Percentiles rank a stretch among this genome's conserved stretches.
Evolutionary conservation across 2,888 invertebrate species (phyloP).

Genomic region (Sminthurinus aureus): DNA sequence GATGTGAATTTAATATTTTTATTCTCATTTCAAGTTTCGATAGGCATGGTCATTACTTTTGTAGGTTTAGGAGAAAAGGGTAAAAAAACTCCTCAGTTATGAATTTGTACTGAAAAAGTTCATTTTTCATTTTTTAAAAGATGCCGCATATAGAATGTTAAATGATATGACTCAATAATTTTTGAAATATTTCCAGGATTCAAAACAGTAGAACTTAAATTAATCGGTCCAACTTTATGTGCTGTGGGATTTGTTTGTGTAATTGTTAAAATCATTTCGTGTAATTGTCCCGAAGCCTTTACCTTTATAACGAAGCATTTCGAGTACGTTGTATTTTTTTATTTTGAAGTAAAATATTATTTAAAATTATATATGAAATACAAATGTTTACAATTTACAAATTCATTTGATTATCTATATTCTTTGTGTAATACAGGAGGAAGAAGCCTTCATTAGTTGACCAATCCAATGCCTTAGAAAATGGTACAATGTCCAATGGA

Average conservation of each 20-base stretch:
- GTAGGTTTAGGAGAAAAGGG: constrained; percentile 60
- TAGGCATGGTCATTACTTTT: constrained; percentile 58
- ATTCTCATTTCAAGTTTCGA: constrained; percentile 46
- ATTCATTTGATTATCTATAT: background rate
- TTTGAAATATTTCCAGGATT: constrained; percentile 47
- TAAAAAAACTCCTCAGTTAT: constrained; percentile 17
- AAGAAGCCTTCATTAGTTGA: constrained; percentile 40
- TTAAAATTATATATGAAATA: background rate
- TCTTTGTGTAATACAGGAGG: constrained; percentile 34
- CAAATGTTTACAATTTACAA: background rate
- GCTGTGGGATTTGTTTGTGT: constrained; percentile 54
- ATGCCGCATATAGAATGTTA: background rate
- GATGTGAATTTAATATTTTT: background rate
- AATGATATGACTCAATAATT: background rate
- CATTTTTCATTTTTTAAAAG: background rate
- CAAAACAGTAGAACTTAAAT: constrained; percentile 57
- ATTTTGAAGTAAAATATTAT: background rate
- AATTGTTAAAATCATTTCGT: constrained; percentile 56
- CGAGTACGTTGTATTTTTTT: constrained; percentile 47
- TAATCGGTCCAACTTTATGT: constrained; percentile 57
- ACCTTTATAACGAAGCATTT: constrained; percentile 43
- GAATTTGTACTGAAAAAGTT: background rate
- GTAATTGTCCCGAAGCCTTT: constrained; percentile 55
- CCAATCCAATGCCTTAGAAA: constrained; percentile 55
- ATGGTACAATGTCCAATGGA: constrained; percentile 56